Evolutionary conservation across 2,888 invertebrate species (phyloP).

Genomic region (Polylopha cassiicola): DNA sequence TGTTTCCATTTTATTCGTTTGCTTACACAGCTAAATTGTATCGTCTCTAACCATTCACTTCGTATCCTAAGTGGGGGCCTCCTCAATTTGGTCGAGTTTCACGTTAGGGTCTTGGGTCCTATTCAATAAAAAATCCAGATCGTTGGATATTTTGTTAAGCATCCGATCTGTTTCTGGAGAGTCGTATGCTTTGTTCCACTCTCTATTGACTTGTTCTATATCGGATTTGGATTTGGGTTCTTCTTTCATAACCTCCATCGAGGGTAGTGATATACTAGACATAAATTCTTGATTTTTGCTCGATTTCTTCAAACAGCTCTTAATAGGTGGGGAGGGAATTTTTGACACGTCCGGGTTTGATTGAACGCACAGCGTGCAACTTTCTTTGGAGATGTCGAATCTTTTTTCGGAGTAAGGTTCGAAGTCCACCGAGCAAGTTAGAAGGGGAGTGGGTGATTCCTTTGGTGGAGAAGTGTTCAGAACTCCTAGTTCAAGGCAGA

Average conservation of each 20-base stretch:
- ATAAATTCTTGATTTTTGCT: slow-evolving; percentile 43
- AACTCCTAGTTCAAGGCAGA: slow-evolving; percentile 76
- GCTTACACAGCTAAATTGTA: slow-evolving; percentile 27
- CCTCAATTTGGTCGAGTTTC: slow-evolving; percentile 54
- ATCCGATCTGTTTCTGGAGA: slow-evolving; percentile 77
- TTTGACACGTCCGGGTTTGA: slow-evolving; percentile 63
- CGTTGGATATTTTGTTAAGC: slow-evolving; percentile 88
- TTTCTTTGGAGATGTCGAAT: slow-evolving; percentile 53
- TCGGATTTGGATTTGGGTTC: slow-evolving; percentile 48
- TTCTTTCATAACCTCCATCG: slow-evolving; percentile 48
- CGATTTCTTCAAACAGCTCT: slow-evolving; percentile 66
- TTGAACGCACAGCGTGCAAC: slow-evolving; percentile 60
- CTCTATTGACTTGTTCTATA: slow-evolving; percentile 57
- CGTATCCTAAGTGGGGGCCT: slow-evolving; percentile 56
- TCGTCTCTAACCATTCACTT: slow-evolving; percentile 14
- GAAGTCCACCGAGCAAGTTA: slow-evolving; percentile 56
- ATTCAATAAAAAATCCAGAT: slow-evolving; percentile 88
- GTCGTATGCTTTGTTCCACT: slow-evolving; percentile 60
- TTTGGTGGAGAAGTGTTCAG: slow-evolving; percentile 37
- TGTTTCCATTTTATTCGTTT: slow-evolving; percentile 51
- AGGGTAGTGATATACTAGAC: slow-evolving; percentile 58
- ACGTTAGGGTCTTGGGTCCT: slow-evolving; percentile 66
- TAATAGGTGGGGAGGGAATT: slow-evolving; percentile 58
- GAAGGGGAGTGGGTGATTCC: slow-evolving; percentile 40
- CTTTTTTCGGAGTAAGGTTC: slow-evolving; percentile 51